These are phyloP conservation scores for Dasypogon diadema DNA, from an alignment of 2,888 invertebrate genomes.

Conservation along the genomic window DNA sequence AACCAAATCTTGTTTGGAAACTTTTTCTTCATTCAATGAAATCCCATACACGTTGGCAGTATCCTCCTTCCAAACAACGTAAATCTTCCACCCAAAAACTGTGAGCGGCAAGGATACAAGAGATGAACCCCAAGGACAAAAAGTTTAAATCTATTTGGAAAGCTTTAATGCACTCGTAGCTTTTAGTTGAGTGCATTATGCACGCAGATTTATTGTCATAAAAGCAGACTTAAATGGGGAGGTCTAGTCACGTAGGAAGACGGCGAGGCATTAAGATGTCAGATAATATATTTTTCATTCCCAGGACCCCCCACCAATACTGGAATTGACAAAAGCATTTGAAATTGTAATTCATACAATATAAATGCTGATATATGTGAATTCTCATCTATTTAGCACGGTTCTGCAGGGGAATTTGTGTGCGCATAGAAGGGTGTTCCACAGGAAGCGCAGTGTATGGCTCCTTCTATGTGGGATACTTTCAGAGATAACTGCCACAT, in stretches of 20 bases:
- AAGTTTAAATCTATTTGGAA: constrained; percentile 49
- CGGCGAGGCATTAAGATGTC: constrained; percentile 33
- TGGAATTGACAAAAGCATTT: constrained; percentile 46
- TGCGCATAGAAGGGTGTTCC: neutral
- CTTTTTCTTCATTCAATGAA: constrained; percentile 44
- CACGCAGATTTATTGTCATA: constrained; percentile 49
- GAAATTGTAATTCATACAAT: constrained; percentile 48
- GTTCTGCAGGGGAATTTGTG: constrained; percentile 7
- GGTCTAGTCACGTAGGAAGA: constrained; percentile 38
- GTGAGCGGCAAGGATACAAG: constrained; percentile 14
- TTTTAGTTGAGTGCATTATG: constrained; percentile 50
- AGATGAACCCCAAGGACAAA: constrained; percentile 47
- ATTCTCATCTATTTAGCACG: constrained; percentile 1
- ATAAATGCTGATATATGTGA: constrained; percentile 47
- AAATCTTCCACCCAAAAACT: constrained; percentile 40
- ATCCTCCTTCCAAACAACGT: constrained; percentile 27
- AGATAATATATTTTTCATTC: constrained; percentile 49
- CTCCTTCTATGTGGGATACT: neutral
- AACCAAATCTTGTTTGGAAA: constrained; percentile 46
- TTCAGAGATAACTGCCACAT: constrained; percentile 36
- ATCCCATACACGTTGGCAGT: constrained; percentile 44
- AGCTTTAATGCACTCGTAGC: constrained; percentile 49
- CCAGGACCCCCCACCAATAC: constrained; percentile 7
- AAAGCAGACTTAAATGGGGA: constrained; percentile 38
- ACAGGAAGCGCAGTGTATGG: neutral